phyloP scores from a whole-genome alignment of 2,113 vertebrate genomes.

The Grallaria varia region DNA sequence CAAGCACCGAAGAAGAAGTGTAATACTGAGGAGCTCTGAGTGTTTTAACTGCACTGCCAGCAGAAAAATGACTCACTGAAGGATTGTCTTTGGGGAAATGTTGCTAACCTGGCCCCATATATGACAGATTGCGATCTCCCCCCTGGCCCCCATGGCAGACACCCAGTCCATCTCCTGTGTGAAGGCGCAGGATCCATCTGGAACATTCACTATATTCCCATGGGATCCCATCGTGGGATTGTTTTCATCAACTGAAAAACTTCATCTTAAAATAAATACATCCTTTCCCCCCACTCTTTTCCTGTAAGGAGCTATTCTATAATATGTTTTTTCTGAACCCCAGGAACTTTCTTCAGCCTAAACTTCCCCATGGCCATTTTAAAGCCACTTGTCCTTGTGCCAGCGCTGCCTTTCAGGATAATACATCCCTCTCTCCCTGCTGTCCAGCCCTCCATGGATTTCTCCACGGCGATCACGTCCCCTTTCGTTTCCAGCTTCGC shows the following conservation, averaged over 20 bases:
- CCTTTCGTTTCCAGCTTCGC: not conserved
- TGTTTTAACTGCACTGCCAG: not conserved
- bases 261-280: not conserved
- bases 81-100: not conserved
- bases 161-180: not conserved
- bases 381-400: not conserved
- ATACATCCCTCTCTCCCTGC: not conserved
- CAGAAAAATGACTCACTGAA: not conserved
- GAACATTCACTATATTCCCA: not conserved
- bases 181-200: not conserved
- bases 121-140: not conserved
- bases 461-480: not conserved
- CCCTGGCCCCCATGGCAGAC: not conserved
- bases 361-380: fast-evolving
- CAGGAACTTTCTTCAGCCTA: not conserved
- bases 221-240: fast-evolving
- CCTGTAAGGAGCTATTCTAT: not conserved
- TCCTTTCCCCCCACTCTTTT: not conserved
- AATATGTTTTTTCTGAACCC: not conserved
- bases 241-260: not conserved
- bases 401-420: not conserved
- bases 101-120: not conserved
- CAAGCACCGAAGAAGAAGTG: not conserved
- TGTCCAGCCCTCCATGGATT: fast-evolving
- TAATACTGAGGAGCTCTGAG: not conserved